Conservation (phyloP, 1,140 invertebrate species). For the Brachionus rubens region DNA sequence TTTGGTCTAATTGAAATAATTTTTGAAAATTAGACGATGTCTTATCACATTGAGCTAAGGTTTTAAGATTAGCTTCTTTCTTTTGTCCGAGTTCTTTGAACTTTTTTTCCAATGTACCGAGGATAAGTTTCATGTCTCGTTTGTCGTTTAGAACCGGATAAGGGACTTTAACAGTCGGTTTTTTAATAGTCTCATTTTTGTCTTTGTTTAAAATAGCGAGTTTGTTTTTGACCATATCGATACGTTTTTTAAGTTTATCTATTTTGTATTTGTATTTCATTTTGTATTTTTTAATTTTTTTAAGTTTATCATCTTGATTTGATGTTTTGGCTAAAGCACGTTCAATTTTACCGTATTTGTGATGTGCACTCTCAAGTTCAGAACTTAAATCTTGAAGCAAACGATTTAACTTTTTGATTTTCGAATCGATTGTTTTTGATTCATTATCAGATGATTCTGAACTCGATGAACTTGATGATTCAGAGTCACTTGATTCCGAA, state of each 20-base stretch:
- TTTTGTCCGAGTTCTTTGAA: not conserved
- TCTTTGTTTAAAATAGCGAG: not conserved
- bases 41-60: not conserved
- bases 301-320: not conserved
- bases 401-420: conserved; percentile 3
- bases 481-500: not conserved
- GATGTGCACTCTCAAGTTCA: not conserved
- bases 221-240: not conserved
- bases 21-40: not conserved
- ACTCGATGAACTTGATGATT: conserved; percentile 7
- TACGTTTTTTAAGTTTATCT: conserved; percentile 3
- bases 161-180: not conserved
- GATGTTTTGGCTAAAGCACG: not conserved
- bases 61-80: not conserved
- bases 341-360: conserved; percentile 17
- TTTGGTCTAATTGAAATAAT: conserved; percentile 16
- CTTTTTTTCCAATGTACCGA: conserved; percentile 36
- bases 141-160: conserved; percentile 44
- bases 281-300: conserved; percentile 41
- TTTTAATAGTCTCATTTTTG: conserved; percentile 10
- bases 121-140: conserved; percentile 34
- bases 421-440: not conserved
- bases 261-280: conserved; percentile 10
- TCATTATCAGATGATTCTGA: not conserved
- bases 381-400: not conserved